Conservation (phyloP, 2,888 invertebrate genomes). For the Gibbula magus region DNA sequence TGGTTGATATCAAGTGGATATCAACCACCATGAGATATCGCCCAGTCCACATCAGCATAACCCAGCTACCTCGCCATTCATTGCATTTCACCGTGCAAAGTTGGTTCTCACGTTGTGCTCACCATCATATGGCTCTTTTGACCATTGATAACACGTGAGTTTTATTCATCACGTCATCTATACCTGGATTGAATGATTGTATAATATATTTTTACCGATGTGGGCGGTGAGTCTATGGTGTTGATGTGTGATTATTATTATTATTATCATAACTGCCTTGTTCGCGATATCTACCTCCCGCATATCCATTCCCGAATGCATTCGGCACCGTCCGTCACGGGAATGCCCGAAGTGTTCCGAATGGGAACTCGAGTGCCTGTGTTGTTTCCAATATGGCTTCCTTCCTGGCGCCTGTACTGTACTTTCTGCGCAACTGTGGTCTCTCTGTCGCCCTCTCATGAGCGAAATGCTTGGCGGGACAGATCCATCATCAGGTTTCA, state of each 20-base stretch:
- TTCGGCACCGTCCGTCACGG: slow-evolving; percentile 9
- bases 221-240: too few relatives aligned
- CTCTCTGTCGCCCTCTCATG: slow-evolving; percentile 11
- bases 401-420: not conserved
- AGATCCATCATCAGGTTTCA: slow-evolving; percentile 8
- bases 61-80: too few relatives aligned
- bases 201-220: too few relatives aligned
- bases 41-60: too few relatives aligned
- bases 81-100: too few relatives aligned
- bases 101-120: too few relatives aligned
- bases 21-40: too few relatives aligned
- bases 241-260: not conserved
- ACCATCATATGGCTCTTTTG: too few relatives aligned
- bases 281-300: not conserved
- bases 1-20: too few relatives aligned
- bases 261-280: slow-evolving; percentile 9
- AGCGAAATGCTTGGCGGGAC: slow-evolving; percentile 16
- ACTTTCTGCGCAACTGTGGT: not conserved
- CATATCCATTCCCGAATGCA: slow-evolving; percentile 16
- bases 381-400: not conserved
- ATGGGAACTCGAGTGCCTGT: slow-evolving; percentile 14
- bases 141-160: too few relatives aligned
- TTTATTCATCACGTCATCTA: too few relatives aligned
- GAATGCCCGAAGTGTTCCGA: not conserved
- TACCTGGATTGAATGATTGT: too few relatives aligned